Conservation (phyloP, 2,888 invertebrate species). For the Sesamia inferens region DNA sequence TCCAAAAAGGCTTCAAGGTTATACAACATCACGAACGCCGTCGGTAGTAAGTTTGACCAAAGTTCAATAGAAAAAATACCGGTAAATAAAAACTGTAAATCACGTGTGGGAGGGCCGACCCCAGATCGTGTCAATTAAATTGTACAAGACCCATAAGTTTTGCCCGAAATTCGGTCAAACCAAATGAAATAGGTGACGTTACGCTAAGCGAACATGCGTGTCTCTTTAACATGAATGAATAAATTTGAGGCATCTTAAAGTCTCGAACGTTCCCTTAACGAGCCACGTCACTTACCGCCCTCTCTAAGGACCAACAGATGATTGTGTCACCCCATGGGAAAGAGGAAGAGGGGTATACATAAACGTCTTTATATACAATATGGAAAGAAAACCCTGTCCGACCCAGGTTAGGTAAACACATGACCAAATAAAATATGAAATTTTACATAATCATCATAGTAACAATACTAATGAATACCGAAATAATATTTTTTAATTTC, state of each 20-base stretch:
- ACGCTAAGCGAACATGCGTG: conserved; percentile 45
- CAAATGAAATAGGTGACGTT: conserved; percentile 29
- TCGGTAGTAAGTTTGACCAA: neutral
- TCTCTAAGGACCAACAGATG: conserved; percentile 50
- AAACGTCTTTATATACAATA: conserved; percentile 4
- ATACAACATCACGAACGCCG: no score
- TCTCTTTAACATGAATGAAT: conserved; percentile 52
- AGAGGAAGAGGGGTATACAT: conserved; percentile 8
- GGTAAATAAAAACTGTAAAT: neutral
- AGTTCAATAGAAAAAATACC: neutral
- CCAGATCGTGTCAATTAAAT: neutral
- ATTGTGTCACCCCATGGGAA: conserved; percentile 28
- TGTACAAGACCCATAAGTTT: neutral
- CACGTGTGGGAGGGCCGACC: neutral
- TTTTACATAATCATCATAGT: no score
- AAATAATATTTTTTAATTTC: no score
- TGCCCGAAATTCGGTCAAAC: conserved; percentile 7
- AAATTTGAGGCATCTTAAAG: conserved; percentile 48
- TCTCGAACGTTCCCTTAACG: conserved; percentile 47
- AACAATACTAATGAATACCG: no score
- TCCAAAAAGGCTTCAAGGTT: no score
- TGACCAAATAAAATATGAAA: no score
- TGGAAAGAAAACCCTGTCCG: no score
- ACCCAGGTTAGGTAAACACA: no score
- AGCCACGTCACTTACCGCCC: conserved; percentile 50